Evolutionary conservation across 2,113 vertebrate species (phyloP).

Genomic region (Myotis lucifugus): DNA sequence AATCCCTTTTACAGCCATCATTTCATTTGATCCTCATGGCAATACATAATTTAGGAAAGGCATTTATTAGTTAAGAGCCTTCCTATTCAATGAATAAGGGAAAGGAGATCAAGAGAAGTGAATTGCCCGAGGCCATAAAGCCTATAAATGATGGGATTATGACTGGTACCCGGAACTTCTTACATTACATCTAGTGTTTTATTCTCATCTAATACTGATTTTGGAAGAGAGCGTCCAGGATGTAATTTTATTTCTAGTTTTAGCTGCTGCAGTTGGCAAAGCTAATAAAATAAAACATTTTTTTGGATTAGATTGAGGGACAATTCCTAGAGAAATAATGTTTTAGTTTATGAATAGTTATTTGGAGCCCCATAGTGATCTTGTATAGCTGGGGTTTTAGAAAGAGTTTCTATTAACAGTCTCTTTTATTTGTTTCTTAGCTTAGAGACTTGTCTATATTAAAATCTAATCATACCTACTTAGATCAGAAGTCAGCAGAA

Average conservation of each 20-base stretch:
- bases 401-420: neutral
- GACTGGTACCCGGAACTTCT: neutral
- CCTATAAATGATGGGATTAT: neutral
- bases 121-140: neutral
- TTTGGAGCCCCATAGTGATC: neutral
- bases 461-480: neutral
- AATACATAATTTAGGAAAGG: neutral
- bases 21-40: neutral
- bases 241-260: conserved; percentile 13
- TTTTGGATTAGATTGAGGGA: neutral
- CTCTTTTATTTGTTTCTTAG: neutral
- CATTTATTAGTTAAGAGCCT: neutral
- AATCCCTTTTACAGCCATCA: neutral
- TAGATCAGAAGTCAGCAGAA: neutral
- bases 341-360: conserved; percentile 9
- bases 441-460: conserved; percentile 3
- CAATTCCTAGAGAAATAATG: neutral
- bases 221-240: neutral
- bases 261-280: neutral
- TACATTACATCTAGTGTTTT: neutral
- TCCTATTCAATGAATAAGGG: neutral
- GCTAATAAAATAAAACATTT: neutral
- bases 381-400: neutral
- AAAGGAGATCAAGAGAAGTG: neutral
- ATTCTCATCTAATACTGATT: neutral